Conservation (phyloP, 2,797 vertebrate genomes). For the Danio aesculapii region DNA sequence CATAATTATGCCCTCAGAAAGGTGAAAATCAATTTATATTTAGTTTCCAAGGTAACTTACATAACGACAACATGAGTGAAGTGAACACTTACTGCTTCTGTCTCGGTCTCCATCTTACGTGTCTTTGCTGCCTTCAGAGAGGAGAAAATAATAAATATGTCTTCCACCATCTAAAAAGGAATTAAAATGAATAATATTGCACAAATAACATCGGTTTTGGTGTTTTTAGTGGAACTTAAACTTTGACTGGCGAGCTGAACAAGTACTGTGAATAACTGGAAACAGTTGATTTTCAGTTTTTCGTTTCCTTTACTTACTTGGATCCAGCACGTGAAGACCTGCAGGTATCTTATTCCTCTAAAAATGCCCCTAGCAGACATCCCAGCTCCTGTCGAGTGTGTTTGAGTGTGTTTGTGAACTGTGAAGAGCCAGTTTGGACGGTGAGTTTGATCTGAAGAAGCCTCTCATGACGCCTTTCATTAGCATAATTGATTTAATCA, state of each 20-base stretch:
- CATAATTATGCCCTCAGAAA: background rate
- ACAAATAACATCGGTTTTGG: no score
- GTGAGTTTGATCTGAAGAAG: background rate
- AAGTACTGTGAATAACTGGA: background rate
- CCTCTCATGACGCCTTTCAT: slow-evolving; percentile 6
- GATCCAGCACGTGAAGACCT: slow-evolving; percentile 47
- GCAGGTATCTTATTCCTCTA: slow-evolving; percentile 28
- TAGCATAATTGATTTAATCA: slow-evolving; percentile 44
- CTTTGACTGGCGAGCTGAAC: background rate
- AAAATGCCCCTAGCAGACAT: slow-evolving; percentile 26
- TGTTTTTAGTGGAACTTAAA: background rate
- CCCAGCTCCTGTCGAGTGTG: background rate
- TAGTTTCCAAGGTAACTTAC: background rate
- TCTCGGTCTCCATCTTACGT: background rate
- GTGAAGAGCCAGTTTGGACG: background rate
- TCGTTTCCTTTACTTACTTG: slow-evolving; percentile 26
- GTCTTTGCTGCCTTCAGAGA: background rate
- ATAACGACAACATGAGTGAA: background rate
- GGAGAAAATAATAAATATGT: background rate
- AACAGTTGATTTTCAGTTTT: background rate
- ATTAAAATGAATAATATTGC: background rate
- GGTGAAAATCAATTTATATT: background rate
- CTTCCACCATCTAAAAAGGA: background rate
- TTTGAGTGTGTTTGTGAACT: slow-evolving; percentile 2
- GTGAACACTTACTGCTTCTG: slow-evolving; percentile 1